A percentile compares a stretch with the other conserved stretches of the same genome.
Conservation (phyloP, 2,888 invertebrate genomes). For the Asteroscopus sphinx region DNA sequence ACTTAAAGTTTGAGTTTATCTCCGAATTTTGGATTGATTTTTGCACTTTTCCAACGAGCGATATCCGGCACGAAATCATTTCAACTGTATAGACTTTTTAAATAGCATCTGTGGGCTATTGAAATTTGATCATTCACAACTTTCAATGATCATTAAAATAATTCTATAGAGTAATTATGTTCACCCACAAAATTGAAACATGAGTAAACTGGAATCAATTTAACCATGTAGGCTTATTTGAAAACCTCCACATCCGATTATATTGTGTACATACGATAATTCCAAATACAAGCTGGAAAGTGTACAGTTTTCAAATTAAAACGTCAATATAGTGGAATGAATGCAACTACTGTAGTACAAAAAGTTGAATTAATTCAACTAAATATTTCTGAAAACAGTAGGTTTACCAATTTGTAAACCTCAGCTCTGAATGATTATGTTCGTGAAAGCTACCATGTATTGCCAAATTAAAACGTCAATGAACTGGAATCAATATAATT, state of each 20-base stretch:
- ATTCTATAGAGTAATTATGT: neutral
- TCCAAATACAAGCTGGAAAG: no score
- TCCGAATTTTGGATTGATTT: no score
- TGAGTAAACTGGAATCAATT: neutral
- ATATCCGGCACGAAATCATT: no score
- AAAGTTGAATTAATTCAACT: no score
- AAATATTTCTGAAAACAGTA: neutral
- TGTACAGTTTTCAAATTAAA: no score
- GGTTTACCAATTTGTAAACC: constrained; percentile 15
- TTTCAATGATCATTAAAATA: neutral
- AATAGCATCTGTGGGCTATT: neutral
- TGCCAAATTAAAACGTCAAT: constrained; percentile 35
- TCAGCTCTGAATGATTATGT: constrained; percentile 17
- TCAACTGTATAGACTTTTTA: neutral
- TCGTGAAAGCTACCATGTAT: constrained; percentile 14
- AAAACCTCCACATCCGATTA: no score
- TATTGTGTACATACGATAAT: no score
- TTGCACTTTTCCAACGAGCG: no score
- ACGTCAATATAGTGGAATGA: no score
- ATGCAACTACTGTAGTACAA: no score
- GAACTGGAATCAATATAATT: constrained; percentile 42
- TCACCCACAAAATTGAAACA: neutral
- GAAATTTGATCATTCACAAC: neutral
- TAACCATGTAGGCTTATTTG: neutral
- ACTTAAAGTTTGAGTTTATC: no score